Conservation (phyloP, 2,888 invertebrate genomes). For the Dermolepida albohirtum region DNA sequence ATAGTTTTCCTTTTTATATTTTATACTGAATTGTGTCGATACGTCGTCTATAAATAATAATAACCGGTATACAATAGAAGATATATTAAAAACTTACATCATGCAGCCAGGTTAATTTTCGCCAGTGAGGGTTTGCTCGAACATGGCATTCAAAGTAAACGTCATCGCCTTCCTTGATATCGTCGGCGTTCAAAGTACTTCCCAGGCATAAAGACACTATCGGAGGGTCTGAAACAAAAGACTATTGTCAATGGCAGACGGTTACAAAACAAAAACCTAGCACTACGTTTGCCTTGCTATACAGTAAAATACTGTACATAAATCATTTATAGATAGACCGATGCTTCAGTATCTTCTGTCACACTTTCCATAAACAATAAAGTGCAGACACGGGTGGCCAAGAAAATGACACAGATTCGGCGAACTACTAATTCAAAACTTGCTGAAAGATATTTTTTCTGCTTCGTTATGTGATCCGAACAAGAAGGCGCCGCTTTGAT, state of each 20-base stretch:
- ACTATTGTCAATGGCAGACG: constrained; percentile 47
- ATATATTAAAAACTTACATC: constrained; percentile 74
- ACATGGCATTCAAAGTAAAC: constrained; percentile 95
- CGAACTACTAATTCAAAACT: constrained; percentile 9
- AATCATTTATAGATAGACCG: constrained; percentile 58
- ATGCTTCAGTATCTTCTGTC: constrained; percentile 4
- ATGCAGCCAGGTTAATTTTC: constrained; percentile 88
- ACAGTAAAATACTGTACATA: constrained; percentile 16
- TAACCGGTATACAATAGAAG: too few species aligned
- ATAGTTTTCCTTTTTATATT: too few species aligned
- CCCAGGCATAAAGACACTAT: constrained; percentile 85
- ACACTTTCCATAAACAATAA: constrained; percentile 23
- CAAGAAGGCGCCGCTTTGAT: constrained; percentile 3
- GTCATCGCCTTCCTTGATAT: constrained; percentile 93
- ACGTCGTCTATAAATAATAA: too few species aligned
- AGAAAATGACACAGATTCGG: constrained; percentile 17
- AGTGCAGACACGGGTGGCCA: constrained; percentile 20
- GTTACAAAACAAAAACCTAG: constrained; percentile 29
- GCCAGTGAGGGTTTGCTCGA: constrained; percentile 86
- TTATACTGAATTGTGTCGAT: too few species aligned
- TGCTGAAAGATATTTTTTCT: constrained; percentile 10
- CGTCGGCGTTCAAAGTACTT: constrained; percentile 85
- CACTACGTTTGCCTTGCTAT: neutral
- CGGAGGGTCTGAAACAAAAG: constrained; percentile 79
- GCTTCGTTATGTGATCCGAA: neutral